Conservation (phyloP, 2,888 invertebrate species). For the Marasmarcha lunaedactyla region DNA sequence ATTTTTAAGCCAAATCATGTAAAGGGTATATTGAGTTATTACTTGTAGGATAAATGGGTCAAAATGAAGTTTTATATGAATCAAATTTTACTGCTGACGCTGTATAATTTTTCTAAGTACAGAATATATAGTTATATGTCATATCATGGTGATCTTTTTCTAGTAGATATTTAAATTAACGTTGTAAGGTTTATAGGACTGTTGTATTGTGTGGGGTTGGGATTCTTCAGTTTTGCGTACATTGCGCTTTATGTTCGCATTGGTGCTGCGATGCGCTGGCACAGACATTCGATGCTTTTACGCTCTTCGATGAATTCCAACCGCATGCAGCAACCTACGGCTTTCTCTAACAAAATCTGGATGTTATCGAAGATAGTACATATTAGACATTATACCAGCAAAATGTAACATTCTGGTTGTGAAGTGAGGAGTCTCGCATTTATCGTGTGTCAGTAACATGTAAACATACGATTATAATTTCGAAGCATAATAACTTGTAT, state of each 20-base stretch:
- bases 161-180: slow-evolving; percentile 36
- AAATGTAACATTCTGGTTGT: no score
- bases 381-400: background rate
- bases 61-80: slow-evolving; percentile 58
- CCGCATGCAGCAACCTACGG: slow-evolving; percentile 14
- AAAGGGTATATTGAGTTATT: slow-evolving; percentile 63
- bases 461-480: slow-evolving; percentile 14
- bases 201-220: slow-evolving; percentile 22
- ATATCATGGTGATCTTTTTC: slow-evolving; percentile 52
- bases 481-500: slow-evolving; percentile 15
- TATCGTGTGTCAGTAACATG: slow-evolving; percentile 23
- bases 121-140: slow-evolving; percentile 46
- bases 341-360: no score
- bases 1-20: slow-evolving; percentile 61
- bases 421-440: slow-evolving; percentile 33
- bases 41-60: slow-evolving; percentile 58
- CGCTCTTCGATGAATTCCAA: slow-evolving; percentile 11
- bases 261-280: slow-evolving; percentile 16
- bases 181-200: slow-evolving; percentile 31
- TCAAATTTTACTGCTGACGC: slow-evolving; percentile 55
- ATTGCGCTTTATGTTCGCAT: slow-evolving; percentile 3
- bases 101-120: slow-evolving; percentile 60
- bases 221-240: slow-evolving; percentile 13
- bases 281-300: no score
- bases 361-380: slow-evolving; percentile 10